A percentile compares a stretch with the other conserved stretches of the same genome.
phyloP scores from a whole-genome alignment of 1,140 invertebrate species.

The Leucophenga varia region DNA sequence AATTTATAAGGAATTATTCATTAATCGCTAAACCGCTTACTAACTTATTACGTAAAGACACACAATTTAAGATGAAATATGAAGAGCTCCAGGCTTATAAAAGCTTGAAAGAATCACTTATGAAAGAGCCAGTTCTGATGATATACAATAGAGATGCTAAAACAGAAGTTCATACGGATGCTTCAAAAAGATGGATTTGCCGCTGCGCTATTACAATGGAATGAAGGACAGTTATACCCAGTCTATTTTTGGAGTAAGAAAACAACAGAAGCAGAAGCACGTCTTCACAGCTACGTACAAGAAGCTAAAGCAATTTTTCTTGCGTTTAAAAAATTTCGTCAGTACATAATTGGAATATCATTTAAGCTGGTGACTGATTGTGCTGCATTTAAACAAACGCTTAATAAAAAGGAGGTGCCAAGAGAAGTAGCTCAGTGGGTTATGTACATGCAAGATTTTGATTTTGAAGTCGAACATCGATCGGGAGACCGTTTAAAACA shows the following conservation, averaged over 20 bases:
- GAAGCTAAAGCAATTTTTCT: conserved; percentile 28
- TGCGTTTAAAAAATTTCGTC: conserved; percentile 27
- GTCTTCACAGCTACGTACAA: conserved; percentile 33
- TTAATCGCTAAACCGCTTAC: conserved; percentile 19
- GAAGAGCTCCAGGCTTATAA: conserved; percentile 27
- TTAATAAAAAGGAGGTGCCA: conserved; percentile 33
- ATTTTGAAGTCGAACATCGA: conserved; percentile 51
- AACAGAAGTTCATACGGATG: conserved; percentile 45
- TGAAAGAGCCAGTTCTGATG: conserved; percentile 30
- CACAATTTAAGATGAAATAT: conserved; percentile 13
- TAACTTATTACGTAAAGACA: conserved; percentile 20
- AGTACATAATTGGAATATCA: conserved; percentile 12
- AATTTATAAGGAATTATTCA: conserved; percentile 26
- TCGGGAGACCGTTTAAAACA: conserved; percentile 51
- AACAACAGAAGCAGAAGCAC: conserved; percentile 28
- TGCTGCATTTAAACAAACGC: conserved; percentile 33
- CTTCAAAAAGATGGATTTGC: conserved; percentile 11
- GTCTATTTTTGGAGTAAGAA: conserved; percentile 35
- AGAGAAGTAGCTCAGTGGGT: conserved; percentile 27
- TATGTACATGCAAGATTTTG: conserved; percentile 37
- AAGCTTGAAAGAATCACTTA: conserved; percentile 27
- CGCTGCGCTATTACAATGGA: conserved; percentile 4
- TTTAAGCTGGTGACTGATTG: conserved; percentile 28
- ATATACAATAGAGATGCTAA: conserved; percentile 25
- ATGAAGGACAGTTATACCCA: conserved; percentile 29